Percentiles rank a stretch among this genome's conserved stretches.
Conservation (phyloP, 2,888 invertebrate genomes). For the Chesias legatella region DNA sequence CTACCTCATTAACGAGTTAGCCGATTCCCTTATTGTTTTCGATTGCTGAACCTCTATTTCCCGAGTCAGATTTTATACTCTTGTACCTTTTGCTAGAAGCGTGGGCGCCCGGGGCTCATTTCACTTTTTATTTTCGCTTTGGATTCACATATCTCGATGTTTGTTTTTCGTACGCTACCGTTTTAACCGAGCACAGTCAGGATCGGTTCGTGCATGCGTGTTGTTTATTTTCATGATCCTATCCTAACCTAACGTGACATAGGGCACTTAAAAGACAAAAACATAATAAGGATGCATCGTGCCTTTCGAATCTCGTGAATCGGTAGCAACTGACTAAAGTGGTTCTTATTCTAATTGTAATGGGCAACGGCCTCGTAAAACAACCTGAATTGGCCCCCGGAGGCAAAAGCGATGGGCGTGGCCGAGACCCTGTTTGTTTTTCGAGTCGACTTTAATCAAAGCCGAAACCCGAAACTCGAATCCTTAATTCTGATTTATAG, state of each 20-base stretch:
- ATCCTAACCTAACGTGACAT: conserved; percentile 19
- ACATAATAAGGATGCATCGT: conserved; percentile 21
- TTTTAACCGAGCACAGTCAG: conserved; percentile 63
- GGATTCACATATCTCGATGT: conserved; percentile 39
- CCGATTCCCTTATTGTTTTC: conserved; percentile 34
- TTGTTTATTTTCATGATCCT: conserved; percentile 48
- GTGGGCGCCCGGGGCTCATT: conserved; percentile 38
- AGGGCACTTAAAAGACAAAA: conserved; percentile 24
- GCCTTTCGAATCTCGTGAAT: conserved; percentile 32
- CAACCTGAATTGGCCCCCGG: conserved; percentile 45
- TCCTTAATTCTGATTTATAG: conserved; percentile 76
- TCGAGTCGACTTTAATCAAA: conserved; percentile 63
- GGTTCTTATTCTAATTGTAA: conserved; percentile 54
- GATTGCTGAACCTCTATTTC: conserved; percentile 38
- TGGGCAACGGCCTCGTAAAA: conserved; percentile 50
- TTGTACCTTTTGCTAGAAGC: conserved; percentile 35
- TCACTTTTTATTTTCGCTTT: conserved; percentile 51
- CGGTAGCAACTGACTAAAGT: conserved; percentile 54
- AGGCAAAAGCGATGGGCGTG: conserved; percentile 50
- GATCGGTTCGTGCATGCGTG: conserved; percentile 51
- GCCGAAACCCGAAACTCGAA: conserved; percentile 60
- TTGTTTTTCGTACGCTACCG: conserved; percentile 58
- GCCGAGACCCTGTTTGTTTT: conserved; percentile 66
- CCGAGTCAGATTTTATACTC: conserved; percentile 39
- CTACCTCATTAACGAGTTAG: conserved; percentile 49